Conservation (phyloP, 2,888 invertebrate species). For the Drosophila maculinotata region DNA sequence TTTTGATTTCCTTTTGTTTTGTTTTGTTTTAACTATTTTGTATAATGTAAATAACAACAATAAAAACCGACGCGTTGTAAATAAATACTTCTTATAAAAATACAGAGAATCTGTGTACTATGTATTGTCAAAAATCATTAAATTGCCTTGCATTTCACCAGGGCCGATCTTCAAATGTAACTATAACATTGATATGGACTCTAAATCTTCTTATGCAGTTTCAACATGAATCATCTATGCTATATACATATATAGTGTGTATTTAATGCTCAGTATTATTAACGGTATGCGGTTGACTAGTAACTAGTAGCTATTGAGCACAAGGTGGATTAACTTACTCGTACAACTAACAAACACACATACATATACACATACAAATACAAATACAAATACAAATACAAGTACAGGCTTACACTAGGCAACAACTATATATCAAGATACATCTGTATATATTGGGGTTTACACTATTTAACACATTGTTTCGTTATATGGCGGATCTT, state of each 20-base stretch:
- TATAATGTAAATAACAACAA: constrained; percentile 56
- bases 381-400: constrained; percentile 22
- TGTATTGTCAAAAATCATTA: constrained; percentile 74
- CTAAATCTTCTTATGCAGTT: constrained; percentile 14
- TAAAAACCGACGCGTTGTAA: constrained; percentile 50
- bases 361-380: constrained; percentile 6
- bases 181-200: constrained; percentile 23
- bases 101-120: constrained; percentile 68
- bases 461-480: constrained; percentile 84
- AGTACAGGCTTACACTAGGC: constrained; percentile 4
- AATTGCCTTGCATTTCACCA: constrained; percentile 46
- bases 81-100: constrained; percentile 75
- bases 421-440: constrained; percentile 18
- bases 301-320: constrained; percentile 56
- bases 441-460: neutral
- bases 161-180: constrained; percentile 4
- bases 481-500: constrained; percentile 85
- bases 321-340: constrained; percentile 49
- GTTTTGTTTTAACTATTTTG: constrained; percentile 21
- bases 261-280: neutral
- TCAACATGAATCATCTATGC: constrained; percentile 28
- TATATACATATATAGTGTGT: constrained; percentile 5
- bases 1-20: constrained; percentile 21
- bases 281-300: constrained; percentile 42
- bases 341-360: constrained; percentile 29